Evolutionary conservation across 2,113 vertebrate species (phyloP).

Genomic region (Columba livia): DNA sequence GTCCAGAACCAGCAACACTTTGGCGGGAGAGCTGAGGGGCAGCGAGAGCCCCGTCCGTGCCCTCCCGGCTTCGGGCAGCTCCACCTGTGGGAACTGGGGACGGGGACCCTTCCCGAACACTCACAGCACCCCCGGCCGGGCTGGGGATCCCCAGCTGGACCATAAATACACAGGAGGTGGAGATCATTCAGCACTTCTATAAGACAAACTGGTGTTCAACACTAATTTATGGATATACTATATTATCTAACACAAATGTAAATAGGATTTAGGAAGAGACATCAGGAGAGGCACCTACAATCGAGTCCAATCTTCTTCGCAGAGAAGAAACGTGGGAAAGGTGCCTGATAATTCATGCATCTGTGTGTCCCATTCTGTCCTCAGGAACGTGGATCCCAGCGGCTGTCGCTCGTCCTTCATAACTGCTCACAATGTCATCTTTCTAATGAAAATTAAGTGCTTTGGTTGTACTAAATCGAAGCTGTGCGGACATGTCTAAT

Average conservation of each 20-base stretch:
- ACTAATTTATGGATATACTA: constrained; percentile 6
- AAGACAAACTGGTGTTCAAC: constrained; percentile 5
- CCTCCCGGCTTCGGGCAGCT: neutral
- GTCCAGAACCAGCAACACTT: no score
- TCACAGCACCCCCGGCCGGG: neutral
- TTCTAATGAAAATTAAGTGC: constrained; percentile 79
- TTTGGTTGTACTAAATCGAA: constrained; percentile 53
- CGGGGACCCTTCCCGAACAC: fast-evolving
- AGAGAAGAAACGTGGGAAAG: neutral
- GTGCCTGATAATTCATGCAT: neutral
- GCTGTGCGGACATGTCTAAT: constrained; percentile 63
- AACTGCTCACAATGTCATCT: constrained; percentile 67
- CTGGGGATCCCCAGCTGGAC: neutral
- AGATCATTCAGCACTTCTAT: neutral
- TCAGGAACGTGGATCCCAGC: neutral
- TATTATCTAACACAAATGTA: constrained; percentile 9
- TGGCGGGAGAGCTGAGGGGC: neutral
- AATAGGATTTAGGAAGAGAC: neutral
- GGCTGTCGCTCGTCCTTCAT: constrained; percentile 49
- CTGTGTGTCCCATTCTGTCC: neutral
- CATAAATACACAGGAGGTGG: neutral
- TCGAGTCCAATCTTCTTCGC: neutral
- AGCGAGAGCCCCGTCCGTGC: fast-evolving
- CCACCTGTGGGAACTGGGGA: neutral
- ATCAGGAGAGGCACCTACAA: neutral